Evolutionary conservation across 2,113 vertebrate genomes (phyloP), one percentile per base, ranked within the genome.

Genomic region (Andinoacara biseriatus): DNA sequence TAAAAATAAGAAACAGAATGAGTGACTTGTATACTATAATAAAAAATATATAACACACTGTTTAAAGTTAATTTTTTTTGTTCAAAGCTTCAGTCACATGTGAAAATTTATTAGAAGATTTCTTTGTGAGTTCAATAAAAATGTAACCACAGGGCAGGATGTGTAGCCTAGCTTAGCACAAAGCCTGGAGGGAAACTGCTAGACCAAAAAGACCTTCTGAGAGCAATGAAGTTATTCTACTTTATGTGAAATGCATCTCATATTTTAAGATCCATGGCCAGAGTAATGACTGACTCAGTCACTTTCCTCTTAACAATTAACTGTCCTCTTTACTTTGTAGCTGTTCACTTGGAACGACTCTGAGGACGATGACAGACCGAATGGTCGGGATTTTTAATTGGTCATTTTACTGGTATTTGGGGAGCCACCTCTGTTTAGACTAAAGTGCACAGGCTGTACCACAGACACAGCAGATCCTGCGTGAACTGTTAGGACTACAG

Each of bases 361-460:
- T 1, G 78, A 82, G 75, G 78, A 84, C 79, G 60, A 76, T 65
- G 76, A 75, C 26, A 60, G 81, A 58, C 58, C 40, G 74, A 75
- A 76, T 81, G 67, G 79, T 83, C 43, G 4, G 3, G 18, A n/a
- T 65, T 83, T 54, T 87, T 83, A 83, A 86, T 83, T 62, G 60
- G 20, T 7, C 13, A 33, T 79, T 82, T 83, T 79, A 83, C 79
- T 83, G 65, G 56, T 78, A 22, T 61, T 75, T 69, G 43, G 65
- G 82, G 17, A 85, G 82, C 82, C 35, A 22, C 76, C 38, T 83
- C 24, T 29, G 35, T 43, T 83, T 17, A 54, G 59, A 83, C 76
- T 29, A 82, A 69, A 49, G 33, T 62, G 46, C 74, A 84, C 46
- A 80, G 82, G n/a, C 17, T 26, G 8, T 57, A 38, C 1, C 10